These are phyloP conservation scores for Hippasteria phrygiana DNA, from an alignment of 53 echinoderm and acorn worm genomes.

Conservation along the genomic window DNA sequence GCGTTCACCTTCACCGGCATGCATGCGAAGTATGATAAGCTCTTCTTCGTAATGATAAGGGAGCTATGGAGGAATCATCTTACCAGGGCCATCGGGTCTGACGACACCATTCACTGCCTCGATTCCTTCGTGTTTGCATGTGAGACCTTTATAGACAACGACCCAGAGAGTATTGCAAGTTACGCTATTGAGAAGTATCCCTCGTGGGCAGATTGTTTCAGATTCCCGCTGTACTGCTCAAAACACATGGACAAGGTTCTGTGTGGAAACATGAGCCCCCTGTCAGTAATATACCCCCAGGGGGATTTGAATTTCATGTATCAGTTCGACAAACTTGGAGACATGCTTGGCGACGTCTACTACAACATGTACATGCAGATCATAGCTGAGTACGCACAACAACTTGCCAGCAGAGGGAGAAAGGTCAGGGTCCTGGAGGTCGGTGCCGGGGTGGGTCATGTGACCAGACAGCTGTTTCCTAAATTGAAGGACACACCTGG, in stretches of 20 bases:
- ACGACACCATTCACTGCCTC: constrained; percentile 19
- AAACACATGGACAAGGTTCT: constrained; percentile 28
- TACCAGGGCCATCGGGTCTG: not conserved
- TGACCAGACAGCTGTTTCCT: constrained; percentile 47
- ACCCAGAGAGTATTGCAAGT: constrained; percentile 37
- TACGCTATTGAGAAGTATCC: constrained; percentile 27
- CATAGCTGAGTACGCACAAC: constrained; percentile 40
- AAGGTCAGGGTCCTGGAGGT: constrained; percentile 41
- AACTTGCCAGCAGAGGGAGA: constrained; percentile 25
- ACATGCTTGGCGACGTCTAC: constrained; percentile 47
- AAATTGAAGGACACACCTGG: constrained; percentile 33
- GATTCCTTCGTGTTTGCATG: constrained; percentile 30
- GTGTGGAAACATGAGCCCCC: constrained; percentile 44
- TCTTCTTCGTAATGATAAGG: constrained; percentile 56
- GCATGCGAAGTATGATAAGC: constrained; percentile 30
- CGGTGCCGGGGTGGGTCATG: constrained; percentile 48
- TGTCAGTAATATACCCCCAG: constrained; percentile 57
- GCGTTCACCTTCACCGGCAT: constrained; percentile 30
- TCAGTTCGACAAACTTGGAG: constrained; percentile 57
- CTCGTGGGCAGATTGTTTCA: constrained; percentile 44
- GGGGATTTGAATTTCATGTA: constrained; percentile 58
- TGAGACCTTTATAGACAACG: not conserved
- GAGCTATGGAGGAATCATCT: constrained; percentile 25
- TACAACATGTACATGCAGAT: constrained; percentile 61
- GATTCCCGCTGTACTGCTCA: constrained; percentile 56